Evolutionary conservation across 2,113 vertebrate genomes (phyloP), one percentile per base, ranked within the genome.

Genomic region (Neoarius graeffei): DNA sequence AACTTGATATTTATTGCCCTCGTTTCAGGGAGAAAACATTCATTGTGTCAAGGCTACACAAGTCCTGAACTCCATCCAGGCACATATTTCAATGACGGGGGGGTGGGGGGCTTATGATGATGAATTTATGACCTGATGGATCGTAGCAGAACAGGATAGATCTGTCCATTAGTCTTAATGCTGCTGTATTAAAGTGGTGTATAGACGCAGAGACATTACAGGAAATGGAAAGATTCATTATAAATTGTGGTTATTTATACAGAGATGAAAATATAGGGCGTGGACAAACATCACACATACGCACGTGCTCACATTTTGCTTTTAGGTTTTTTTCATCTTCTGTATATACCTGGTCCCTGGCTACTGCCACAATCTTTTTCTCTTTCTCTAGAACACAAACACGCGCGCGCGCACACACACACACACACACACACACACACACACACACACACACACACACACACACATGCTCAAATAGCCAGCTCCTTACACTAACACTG

Each of bases 101-200:
- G 42, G 42, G 3, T 4, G 0, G 42, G 42, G 42, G 42, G 42
- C 4, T 42, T 42, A 42, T 42, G 42, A 42, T 42, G 42, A 42
- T 66, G 50, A 66, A 89, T 87, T 89, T 87, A 89, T 79, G 42
- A 14, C 42, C 42, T 66, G 62, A 83, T 87, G 64, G 71, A 30
- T n/a, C 30, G 20, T 80, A 82, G 59, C 82, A 57, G 42, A 85
- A 35, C 25, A 48, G 83, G 1, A 30, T 52, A 30, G 15, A 30
- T 67, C 81, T 19, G 67, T 5, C 56, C 74, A 50, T 87, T 79
- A 84, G 79, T 85, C 50, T 23, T 81, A 59, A 62, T 59, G 42
- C 59, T 25, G 25, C 81, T 86, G 62, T 57, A 86, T 83, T 83
- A 10, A 69, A 23, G 60, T 69, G 42, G 74, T 83, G 67, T 76